Evolutionary conservation across 2,113 vertebrate species (phyloP).

Genomic region (Chlamydotis undulata): DNA sequence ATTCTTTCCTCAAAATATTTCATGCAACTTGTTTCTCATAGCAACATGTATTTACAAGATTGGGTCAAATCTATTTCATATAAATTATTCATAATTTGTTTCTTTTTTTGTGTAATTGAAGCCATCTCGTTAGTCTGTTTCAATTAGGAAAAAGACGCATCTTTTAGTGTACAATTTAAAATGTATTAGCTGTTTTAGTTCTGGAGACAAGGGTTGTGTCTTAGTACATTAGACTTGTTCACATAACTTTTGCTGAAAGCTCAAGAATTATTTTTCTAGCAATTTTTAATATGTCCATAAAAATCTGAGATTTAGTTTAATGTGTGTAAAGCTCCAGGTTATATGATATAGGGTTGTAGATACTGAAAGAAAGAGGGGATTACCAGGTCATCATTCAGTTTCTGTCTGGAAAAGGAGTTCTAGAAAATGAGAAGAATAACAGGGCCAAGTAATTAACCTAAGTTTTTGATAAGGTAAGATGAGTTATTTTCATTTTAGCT

Average conservation of each 20-base stretch:
- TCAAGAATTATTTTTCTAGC: background rate
- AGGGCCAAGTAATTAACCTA: conserved; percentile 56
- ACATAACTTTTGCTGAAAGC: background rate
- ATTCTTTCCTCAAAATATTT: background rate
- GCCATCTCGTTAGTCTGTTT: background rate
- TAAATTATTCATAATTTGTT: background rate
- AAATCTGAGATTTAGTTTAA: background rate
- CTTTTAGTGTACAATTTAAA: background rate
- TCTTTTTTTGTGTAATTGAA: background rate
- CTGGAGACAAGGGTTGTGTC: background rate
- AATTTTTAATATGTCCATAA: background rate
- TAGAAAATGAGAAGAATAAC: conserved; percentile 43
- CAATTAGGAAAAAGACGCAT: background rate
- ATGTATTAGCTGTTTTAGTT: background rate
- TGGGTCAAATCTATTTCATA: background rate
- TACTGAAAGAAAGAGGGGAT: background rate
- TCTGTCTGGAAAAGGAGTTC: conserved; percentile 41
- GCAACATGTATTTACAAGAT: background rate
- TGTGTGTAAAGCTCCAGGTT: background rate
- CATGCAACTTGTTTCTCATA: background rate
- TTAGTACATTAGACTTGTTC: background rate
- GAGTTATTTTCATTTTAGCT: background rate
- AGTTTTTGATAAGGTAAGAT: background rate
- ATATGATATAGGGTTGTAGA: background rate
- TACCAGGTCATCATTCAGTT: background rate